Conservation (phyloP, 2,113 vertebrate species). For the Xenopus borealis region DNA sequence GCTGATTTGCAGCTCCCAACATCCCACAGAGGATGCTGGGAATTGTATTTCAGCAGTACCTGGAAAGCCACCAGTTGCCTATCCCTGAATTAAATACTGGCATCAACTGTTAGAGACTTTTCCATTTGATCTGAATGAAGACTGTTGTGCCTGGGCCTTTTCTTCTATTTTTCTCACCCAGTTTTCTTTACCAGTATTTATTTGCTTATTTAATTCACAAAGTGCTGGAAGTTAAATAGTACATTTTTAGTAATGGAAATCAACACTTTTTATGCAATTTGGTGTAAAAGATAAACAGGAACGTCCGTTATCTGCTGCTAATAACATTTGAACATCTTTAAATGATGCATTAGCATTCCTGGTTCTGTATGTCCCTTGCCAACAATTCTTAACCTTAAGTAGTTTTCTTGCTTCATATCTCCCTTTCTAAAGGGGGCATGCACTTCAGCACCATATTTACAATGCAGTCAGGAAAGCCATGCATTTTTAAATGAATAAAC, state of each 20-base stretch:
- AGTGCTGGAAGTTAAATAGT: not conserved
- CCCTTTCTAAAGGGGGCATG: no score
- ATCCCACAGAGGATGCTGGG: no score
- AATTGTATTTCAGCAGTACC: no score
- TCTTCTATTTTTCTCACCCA: no score
- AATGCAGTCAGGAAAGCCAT: not conserved
- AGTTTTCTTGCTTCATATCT: no score
- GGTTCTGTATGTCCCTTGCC: not conserved
- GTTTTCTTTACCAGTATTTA: not conserved
- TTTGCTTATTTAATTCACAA: not conserved
- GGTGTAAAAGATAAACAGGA: not conserved
- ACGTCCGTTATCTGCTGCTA: not conserved
- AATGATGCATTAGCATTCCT: slow-evolving; percentile 7
- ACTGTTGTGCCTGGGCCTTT: no score
- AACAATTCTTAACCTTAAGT: no score
- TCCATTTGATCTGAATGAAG: no score
- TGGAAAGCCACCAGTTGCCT: no score
- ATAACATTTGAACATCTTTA: not conserved
- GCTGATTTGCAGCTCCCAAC: no score
- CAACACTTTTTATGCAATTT: not conserved
- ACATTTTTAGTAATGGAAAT: not conserved
- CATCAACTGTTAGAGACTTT: not conserved
- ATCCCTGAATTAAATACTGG: not conserved
- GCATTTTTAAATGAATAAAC: not conserved
- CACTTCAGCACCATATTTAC: not conserved